Conservation (phyloP, 1,140 invertebrate genomes). For the Metaphire vulgaris region DNA sequence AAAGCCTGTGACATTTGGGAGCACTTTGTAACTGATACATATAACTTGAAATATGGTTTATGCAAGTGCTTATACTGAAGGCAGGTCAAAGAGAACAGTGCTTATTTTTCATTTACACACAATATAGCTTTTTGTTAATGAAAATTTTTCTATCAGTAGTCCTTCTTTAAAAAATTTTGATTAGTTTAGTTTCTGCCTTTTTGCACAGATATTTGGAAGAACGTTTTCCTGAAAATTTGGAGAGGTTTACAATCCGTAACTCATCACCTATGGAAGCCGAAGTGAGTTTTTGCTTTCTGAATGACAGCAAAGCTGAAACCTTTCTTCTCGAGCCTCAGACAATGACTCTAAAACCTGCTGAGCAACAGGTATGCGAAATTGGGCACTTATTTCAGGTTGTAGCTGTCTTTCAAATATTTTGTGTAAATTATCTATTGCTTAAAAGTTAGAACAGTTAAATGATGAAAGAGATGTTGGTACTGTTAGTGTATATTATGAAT, state of each 20-base stretch:
- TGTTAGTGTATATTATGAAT: neutral
- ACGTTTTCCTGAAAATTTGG: constrained; percentile 50
- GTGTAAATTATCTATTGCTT: neutral
- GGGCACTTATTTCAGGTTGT: neutral
- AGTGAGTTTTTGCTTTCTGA: constrained; percentile 50
- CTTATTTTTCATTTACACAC: too few species aligned
- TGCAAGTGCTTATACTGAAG: too few species aligned
- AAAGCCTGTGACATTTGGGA: too few species aligned
- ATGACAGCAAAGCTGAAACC: constrained; percentile 51
- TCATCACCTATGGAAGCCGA: constrained; percentile 49
- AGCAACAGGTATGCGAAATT: constrained; percentile 32
- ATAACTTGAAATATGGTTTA: too few species aligned
- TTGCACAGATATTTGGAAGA: constrained; percentile 44
- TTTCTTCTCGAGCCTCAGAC: constrained; percentile 50
- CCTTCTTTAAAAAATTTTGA: too few species aligned
- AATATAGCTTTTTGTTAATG: too few species aligned
- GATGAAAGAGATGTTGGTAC: neutral
- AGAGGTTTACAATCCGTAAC: constrained; percentile 49
- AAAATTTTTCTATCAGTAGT: too few species aligned
- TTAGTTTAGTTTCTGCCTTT: too few species aligned
- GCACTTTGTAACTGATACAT: too few species aligned
- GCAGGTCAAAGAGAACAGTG: too few species aligned
- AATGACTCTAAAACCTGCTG: constrained; percentile 47
- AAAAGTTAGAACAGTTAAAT: too few species aligned
- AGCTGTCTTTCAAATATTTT: neutral